Evolutionary conservation across 1,140 invertebrate species (phyloP).

Genomic region (Drosophila tani): DNA sequence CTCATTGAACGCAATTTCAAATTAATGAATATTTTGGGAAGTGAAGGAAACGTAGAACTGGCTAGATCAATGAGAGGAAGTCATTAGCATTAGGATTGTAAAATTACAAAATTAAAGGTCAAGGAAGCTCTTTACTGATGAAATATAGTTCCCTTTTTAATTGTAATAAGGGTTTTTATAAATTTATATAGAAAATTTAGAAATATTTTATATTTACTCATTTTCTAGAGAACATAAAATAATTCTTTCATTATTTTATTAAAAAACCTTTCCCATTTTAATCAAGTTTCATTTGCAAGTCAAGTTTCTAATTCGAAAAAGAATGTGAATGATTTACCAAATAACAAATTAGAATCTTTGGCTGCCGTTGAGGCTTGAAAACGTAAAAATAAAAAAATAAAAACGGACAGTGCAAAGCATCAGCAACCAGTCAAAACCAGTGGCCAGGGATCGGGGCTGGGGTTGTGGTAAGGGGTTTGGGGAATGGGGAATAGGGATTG

Average conservation of each 20-base stretch:
- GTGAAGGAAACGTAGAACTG: slow-evolving; percentile 1
- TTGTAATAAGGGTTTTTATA: background rate
- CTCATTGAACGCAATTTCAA: slow-evolving; percentile 50
- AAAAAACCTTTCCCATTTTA: no score
- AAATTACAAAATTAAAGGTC: no score
- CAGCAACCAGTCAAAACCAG: slow-evolving; percentile 45
- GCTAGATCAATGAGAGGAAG: background rate
- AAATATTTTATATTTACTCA: background rate
- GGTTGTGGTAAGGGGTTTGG: background rate
- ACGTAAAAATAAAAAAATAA: slow-evolving; percentile 17
- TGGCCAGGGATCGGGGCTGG: background rate
- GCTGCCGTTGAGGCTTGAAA: slow-evolving; percentile 39
- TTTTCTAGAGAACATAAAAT: no score
- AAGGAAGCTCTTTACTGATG: background rate
- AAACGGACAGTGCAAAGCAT: slow-evolving; percentile 63
- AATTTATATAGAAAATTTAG: background rate
- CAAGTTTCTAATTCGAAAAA: slow-evolving; percentile 1
- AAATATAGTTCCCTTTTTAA: background rate
- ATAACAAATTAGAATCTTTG: slow-evolving; percentile 49
- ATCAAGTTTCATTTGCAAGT: background rate
- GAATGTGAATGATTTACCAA: slow-evolving; percentile 59
- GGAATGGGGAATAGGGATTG: slow-evolving; percentile 1
- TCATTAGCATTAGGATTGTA: slow-evolving; percentile 21
- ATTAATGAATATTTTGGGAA: slow-evolving; percentile 54
- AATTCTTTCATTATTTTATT: no score